A percentile compares a stretch with the other conserved stretches of the same genome.
Conservation (phyloP, 2,113 vertebrate species). For the Cavia porcellus region DNA sequence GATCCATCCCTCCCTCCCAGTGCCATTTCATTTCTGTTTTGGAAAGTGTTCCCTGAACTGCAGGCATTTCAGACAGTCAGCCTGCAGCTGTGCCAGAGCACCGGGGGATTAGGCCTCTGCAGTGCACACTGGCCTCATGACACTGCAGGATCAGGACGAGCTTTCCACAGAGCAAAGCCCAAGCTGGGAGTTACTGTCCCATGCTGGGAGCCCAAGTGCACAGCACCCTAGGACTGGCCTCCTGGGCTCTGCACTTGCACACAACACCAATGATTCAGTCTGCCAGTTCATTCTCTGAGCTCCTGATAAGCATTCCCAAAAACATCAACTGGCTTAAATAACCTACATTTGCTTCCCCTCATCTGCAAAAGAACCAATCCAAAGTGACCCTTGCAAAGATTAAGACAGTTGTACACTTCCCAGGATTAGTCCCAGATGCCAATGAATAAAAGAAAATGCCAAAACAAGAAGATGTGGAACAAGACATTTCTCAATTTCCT, state of each 20-base stretch:
- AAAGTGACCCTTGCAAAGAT: background rate
- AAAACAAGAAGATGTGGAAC: background rate
- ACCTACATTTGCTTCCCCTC: background rate
- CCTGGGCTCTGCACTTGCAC: background rate
- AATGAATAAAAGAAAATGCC: background rate
- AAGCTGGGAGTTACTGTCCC: background rate
- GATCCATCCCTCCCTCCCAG: background rate
- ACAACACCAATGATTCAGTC: background rate
- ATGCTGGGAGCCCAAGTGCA: background rate
- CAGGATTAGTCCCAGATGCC: background rate
- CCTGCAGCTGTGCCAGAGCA: background rate
- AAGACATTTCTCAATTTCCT: background rate
- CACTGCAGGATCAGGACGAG: background rate
- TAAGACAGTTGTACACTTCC: background rate
- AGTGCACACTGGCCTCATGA: background rate
- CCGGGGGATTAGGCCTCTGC: too few relatives aligned
- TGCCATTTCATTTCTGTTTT: background rate
- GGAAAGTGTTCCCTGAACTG: background rate
- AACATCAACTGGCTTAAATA: background rate
- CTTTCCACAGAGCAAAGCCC: background rate
- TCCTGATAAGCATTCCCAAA: background rate
- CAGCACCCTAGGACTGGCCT: fast-evolving
- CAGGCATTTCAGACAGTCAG: background rate
- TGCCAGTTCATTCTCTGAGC: background rate
- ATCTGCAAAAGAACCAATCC: background rate